Evolutionary conservation across 2,888 invertebrate species (phyloP).

Genomic region (Acrobasis repandana): DNA sequence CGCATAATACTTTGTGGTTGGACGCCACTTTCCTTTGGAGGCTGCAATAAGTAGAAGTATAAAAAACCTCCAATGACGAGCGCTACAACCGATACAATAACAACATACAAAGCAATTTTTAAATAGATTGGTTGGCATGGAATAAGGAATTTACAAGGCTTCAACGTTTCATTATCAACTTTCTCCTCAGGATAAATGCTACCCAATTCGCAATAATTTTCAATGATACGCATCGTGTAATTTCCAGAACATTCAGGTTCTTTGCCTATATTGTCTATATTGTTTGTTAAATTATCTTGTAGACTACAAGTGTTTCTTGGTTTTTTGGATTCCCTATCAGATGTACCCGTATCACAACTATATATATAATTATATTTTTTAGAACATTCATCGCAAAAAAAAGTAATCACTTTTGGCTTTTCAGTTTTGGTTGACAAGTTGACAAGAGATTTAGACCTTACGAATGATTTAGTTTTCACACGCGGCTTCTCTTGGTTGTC

Average conservation of each 20-base stretch:
- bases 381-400: constrained; percentile 20
- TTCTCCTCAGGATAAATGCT: not conserved
- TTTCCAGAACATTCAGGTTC: not conserved
- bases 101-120: not conserved
- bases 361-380: not conserved
- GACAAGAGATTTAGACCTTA: not conserved
- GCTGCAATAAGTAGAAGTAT: not conserved
- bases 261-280: not conserved
- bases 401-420: constrained; percentile 5
- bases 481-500: not conserved
- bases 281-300: not conserved
- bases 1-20: not conserved
- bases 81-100: not conserved
- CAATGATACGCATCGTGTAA: not conserved
- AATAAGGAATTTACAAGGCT: not conserved
- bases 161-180: not conserved
- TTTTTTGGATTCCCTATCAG: not conserved
- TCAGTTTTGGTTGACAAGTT: not conserved
- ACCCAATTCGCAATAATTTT: not conserved
- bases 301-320: not conserved
- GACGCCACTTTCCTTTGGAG: not conserved
- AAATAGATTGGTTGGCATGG: not conserved
- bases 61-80: not conserved
- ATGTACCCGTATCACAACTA: not conserved
- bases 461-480: not conserved